Base-by-base conservation (phyloP, 2,888 invertebrate species). In the Agapostemon virescens region DNA sequence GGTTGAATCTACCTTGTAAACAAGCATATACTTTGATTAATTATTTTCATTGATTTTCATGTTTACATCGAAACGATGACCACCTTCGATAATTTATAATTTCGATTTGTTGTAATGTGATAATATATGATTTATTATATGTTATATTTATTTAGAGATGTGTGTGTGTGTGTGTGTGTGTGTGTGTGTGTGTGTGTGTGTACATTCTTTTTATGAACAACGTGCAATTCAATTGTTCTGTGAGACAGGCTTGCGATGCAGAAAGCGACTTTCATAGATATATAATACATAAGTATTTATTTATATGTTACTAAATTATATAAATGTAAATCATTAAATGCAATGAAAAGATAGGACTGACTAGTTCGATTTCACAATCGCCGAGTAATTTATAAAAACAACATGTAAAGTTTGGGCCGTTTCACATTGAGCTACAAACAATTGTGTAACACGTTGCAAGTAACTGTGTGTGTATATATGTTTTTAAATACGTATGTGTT, bases 1-100 rank as follows among this genome's bases (percentile, higher is more conserved):
- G 75, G 73, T 67, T 38, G 13, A 42, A 67, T 72, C 72, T 45
- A 36, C 23, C 17, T 3, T 61, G 33, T 61, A 61, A 61, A 61
- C 55, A 26, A 55, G 55, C 26, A 55, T 58, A 30, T 58, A 30
- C 30, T 30, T 58, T 30, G 26, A 30, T 58, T 9, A 58, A 58
- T 61, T 61, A 20, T 61, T 55, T 17, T 26, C 26, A 55, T 26
- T 55, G 55, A 55, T 61, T 20, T 11, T 11, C 33, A 9, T 11
- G 4, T 61, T 61, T 33, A 9, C 17, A 30, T 58, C 17, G 30
- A 30, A 17, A 58, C 30, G 30, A 26, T 11, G 9, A 30, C 20
- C 20, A 61, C 11, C 9, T 61, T 61, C 33, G 33, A 61, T 33
- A 61, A 61, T 61, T 20, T 61, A 33, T 30, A 20, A 61, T 33